Evolutionary conservation across 2,113 vertebrate species (phyloP).

Genomic region (Piprites chloris): DNA sequence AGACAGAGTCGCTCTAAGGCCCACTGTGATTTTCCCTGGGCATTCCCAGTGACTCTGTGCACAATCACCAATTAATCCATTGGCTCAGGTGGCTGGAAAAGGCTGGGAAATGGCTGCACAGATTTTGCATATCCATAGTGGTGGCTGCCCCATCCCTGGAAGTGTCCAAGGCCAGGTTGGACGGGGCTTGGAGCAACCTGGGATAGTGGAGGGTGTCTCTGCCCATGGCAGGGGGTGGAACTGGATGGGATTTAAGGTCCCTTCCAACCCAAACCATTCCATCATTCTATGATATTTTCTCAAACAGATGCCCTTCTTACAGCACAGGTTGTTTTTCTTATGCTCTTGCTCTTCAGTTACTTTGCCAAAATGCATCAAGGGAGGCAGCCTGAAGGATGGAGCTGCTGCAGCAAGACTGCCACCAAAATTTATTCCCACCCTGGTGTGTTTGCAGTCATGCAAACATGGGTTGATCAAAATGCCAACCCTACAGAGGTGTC

Average conservation of each 20-base stretch:
- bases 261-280: not conserved
- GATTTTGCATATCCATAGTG: not conserved
- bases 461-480: not conserved
- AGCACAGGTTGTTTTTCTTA: not conserved
- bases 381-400: not conserved
- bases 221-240: not conserved
- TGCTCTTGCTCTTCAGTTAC: not conserved
- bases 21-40: not conserved
- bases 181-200: fast-evolving
- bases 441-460: not conserved
- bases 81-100: too few relatives aligned
- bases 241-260: not conserved
- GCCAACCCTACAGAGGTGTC: not conserved
- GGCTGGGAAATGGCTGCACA: too few relatives aligned
- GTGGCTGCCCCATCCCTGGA: not conserved
- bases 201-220: not conserved
- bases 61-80: too few relatives aligned
- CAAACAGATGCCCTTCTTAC: not conserved
- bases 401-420: not conserved
- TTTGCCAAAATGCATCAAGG: not conserved
- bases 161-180: not conserved
- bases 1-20: not conserved
- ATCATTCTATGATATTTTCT: too few relatives aligned
- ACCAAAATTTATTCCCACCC: not conserved
- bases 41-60: not conserved